A percentile compares a stretch with the other conserved stretches of the same genome.
phyloP scores from a whole-genome alignment of 2,113 vertebrate species.

The Brachypteracias leptosomus region DNA sequence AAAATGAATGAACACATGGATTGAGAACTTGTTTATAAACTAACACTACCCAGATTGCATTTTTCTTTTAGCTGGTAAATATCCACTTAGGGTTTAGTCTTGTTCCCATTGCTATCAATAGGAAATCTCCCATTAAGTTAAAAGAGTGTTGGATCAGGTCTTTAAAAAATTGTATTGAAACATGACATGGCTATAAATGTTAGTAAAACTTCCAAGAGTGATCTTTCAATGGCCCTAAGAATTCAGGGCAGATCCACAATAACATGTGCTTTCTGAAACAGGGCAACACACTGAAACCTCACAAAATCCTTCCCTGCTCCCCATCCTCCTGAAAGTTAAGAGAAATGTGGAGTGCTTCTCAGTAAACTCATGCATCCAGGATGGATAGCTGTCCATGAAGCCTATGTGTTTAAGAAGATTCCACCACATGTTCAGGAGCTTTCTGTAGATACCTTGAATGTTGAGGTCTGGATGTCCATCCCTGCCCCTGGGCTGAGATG shows the following conservation, averaged over 20 bases:
- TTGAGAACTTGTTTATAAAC: background rate
- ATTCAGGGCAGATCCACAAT: background rate
- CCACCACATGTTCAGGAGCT: background rate
- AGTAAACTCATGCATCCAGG: background rate
- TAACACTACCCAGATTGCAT: background rate
- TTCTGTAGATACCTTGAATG: background rate
- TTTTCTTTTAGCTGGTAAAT: background rate
- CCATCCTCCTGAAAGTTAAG: background rate
- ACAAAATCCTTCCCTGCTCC: accelerated
- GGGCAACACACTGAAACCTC: accelerated
- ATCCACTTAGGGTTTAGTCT: background rate
- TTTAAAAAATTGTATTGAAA: background rate
- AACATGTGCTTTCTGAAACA: background rate
- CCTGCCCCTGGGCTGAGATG: background rate
- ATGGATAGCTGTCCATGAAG: background rate
- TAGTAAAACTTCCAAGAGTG: background rate
- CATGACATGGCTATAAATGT: background rate
- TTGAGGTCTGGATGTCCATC: background rate
- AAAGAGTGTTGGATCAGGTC: background rate
- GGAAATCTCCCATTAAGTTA: background rate
- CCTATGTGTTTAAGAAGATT: background rate
- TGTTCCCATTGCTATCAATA: background rate
- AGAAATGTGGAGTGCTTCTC: background rate
- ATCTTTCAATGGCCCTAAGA: background rate
- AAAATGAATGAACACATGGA: background rate